These are phyloP conservation scores for Sciaenops ocellatus DNA, from an alignment of 2,797 vertebrate genomes.

Conservation along the genomic window DNA sequence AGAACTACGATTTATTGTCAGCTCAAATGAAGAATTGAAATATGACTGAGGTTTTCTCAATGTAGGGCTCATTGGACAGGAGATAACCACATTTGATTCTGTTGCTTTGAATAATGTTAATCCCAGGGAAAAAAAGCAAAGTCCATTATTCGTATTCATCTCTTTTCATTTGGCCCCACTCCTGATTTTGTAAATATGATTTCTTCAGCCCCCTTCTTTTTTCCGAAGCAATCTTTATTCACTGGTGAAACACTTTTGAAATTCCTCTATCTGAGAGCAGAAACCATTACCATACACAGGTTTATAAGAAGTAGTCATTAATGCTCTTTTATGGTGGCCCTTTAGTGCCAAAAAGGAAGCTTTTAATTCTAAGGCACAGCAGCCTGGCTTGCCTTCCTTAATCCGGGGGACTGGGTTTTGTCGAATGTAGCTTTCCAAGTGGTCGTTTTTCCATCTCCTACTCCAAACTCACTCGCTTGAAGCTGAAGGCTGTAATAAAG, in stretches of 20 bases:
- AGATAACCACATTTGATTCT: conserved; percentile 87
- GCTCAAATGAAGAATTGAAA: conserved; percentile 84
- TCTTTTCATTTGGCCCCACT: conserved; percentile 83
- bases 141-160: conserved; percentile 82
- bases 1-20: conserved; percentile 82
- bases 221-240: conserved; percentile 82
- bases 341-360: conserved; percentile 83
- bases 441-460: conserved; percentile 68
- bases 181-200: conserved; percentile 87
- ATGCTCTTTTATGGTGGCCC: conserved; percentile 83
- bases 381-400: conserved; percentile 73
- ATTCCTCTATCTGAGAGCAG: conserved; percentile 84
- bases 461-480: conserved; percentile 39
- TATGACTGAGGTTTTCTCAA: conserved; percentile 75
- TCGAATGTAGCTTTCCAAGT: conserved; percentile 68
- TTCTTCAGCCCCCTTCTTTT: conserved; percentile 71
- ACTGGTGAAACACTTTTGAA: conserved; percentile 83
- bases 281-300: conserved; percentile 85
- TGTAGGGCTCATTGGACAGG: conserved; percentile 79
- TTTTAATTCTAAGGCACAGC: conserved; percentile 78
- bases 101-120: conserved; percentile 86
- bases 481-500: conserved; percentile 55
- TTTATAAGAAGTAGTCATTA: conserved; percentile 86
- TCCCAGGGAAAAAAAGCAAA: conserved; percentile 76
- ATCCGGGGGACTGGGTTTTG: conserved; percentile 73